Evolutionary conservation across 2,888 invertebrate species (phyloP).

Genomic region (Alsophila aescularia): DNA sequence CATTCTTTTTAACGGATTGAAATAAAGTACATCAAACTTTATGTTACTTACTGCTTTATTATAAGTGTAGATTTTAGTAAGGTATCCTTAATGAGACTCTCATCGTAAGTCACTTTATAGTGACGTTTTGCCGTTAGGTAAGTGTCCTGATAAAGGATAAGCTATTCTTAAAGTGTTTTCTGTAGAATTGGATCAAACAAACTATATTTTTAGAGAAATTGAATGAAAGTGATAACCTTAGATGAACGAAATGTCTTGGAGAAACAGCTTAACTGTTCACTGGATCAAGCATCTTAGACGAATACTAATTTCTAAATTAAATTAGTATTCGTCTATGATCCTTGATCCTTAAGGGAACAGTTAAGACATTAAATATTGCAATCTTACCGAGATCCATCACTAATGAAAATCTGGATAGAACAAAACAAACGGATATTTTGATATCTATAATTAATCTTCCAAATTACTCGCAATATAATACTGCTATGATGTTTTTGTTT

Average conservation of each 20-base stretch:
- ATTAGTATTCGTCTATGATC: no score
- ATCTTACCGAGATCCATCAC: conserved; percentile 4
- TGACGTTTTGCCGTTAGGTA: background rate
- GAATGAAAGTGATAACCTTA: background rate
- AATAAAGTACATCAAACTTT: no score
- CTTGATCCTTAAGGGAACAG: no score
- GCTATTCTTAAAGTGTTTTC: background rate
- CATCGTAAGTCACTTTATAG: background rate
- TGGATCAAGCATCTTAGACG: background rate
- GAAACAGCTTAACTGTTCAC: background rate
- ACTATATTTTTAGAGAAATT: background rate
- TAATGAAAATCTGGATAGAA: conserved; percentile 18
- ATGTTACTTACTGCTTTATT: no score
- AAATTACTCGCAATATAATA: conserved; percentile 32
- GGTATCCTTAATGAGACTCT: background rate
- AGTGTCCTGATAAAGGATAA: background rate
- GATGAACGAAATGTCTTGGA: background rate
- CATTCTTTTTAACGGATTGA: no score
- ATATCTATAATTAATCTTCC: conserved; percentile 36
- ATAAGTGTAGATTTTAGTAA: no score
- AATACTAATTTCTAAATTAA: conserved; percentile 7
- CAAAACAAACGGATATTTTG: conserved; percentile 30
- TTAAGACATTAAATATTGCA: conserved; percentile 3
- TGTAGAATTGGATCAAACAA: background rate
- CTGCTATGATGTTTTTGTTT: conserved; percentile 30